Conservation (phyloP, 1,140 invertebrate species). For the Oedothorax gibbosus region DNA sequence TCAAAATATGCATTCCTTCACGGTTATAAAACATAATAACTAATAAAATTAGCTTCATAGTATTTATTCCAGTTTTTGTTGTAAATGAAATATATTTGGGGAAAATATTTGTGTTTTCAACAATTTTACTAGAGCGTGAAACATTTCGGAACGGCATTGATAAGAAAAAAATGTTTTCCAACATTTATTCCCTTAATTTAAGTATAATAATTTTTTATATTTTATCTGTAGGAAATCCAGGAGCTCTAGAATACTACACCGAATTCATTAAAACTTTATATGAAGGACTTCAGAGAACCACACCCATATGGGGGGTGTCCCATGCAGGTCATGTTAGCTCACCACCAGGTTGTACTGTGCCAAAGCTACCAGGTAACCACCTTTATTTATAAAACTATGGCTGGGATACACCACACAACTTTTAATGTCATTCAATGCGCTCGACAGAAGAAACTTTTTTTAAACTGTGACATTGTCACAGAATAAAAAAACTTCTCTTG, state of each 20-base stretch:
- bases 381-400: neutral
- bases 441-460: neutral
- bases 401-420: neutral
- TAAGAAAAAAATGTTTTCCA: neutral
- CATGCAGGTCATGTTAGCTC: slow-evolving; percentile 74
- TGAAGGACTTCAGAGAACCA: slow-evolving; percentile 69
- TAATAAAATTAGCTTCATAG: too few species aligned
- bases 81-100: neutral
- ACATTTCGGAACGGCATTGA: neutral
- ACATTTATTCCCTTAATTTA: too few species aligned
- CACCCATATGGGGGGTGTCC: slow-evolving; percentile 80
- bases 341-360: slow-evolving; percentile 61
- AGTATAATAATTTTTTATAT: slow-evolving; percentile 8
- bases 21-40: neutral
- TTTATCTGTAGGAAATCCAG: slow-evolving; percentile 77
- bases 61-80: neutral
- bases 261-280: slow-evolving; percentile 77
- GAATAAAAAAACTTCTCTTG: neutral
- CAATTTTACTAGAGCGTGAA: neutral
- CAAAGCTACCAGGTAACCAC: slow-evolving; percentile 64
- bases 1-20: neutral
- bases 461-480: neutral
- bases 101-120: neutral
- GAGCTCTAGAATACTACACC: slow-evolving; percentile 78
- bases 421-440: neutral